Percentiles rank a stretch among this genome's conserved stretches.
These are phyloP conservation scores for Mythimna impura DNA, from an alignment of 2,888 invertebrate species.

Conservation along the genomic window DNA sequence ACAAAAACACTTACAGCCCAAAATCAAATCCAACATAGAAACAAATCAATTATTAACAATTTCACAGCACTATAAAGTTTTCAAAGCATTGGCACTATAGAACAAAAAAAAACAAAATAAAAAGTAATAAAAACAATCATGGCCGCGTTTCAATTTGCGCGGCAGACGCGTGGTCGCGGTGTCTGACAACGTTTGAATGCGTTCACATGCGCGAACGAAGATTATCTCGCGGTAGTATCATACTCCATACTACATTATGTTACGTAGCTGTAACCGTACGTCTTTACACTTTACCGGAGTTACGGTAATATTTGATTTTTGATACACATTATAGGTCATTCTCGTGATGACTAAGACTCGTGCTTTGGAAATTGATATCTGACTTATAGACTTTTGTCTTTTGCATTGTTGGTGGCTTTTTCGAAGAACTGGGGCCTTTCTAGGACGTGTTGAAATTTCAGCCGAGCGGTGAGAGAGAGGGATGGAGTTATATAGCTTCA, in stretches of 20 bases:
- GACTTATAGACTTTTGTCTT: background rate
- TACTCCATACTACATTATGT: slow-evolving; percentile 69
- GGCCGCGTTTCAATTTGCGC: slow-evolving; percentile 59
- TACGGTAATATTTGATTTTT: slow-evolving; percentile 65
- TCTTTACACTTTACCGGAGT: slow-evolving; percentile 70
- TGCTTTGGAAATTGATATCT: slow-evolving; percentile 4
- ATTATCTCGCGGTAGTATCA: slow-evolving; percentile 71
- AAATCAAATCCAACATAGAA: slow-evolving; percentile 60
- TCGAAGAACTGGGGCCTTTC: background rate
- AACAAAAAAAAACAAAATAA: slow-evolving; percentile 65
- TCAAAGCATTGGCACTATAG: slow-evolving; percentile 51
- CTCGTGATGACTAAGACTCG: slow-evolving; percentile 26
- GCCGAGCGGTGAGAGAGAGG: no score
- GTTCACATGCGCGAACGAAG: slow-evolving; percentile 79
- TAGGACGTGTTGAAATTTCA: no score
- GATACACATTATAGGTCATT: slow-evolving; percentile 54
- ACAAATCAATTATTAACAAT: slow-evolving; percentile 49
- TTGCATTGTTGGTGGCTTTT: background rate
- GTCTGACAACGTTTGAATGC: slow-evolving; percentile 79
- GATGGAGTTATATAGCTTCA: no score
- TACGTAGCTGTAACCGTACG: slow-evolving; percentile 80
- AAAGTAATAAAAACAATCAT: slow-evolving; percentile 71
- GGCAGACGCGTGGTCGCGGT: slow-evolving; percentile 74
- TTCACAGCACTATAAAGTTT: slow-evolving; percentile 61
- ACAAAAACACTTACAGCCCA: slow-evolving; percentile 54